phyloP scores from a whole-genome alignment of 2,888 invertebrate species.

The Xestia c-nigrum region DNA sequence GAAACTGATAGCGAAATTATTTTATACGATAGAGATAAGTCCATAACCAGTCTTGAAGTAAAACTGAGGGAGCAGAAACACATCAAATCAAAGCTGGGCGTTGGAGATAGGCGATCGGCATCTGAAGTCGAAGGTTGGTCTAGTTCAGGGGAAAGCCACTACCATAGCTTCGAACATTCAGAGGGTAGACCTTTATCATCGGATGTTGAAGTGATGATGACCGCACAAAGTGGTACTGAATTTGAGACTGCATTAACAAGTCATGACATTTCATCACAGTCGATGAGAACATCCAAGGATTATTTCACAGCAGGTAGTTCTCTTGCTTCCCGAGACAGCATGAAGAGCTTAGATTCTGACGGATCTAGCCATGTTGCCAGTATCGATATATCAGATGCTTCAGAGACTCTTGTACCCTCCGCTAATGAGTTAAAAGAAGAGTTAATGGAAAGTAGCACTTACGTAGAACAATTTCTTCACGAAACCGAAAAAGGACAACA shows the following conservation, averaged over 20 bases:
- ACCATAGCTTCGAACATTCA: conserved; percentile 96
- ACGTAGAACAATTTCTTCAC: conserved; percentile 89
- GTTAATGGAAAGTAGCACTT: conserved; percentile 92
- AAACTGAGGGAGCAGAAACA: conserved; percentile 86
- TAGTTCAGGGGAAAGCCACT: conserved; percentile 97
- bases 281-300: conserved; percentile 94
- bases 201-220: conserved; percentile 95
- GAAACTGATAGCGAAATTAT: conserved; percentile 88
- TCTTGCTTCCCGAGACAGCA: conserved; percentile 96
- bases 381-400: conserved; percentile 97
- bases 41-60: conserved; percentile 87
- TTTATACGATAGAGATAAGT: conserved; percentile 85
- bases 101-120: conserved; percentile 93
- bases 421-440: conserved; percentile 95
- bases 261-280: conserved; percentile 93
- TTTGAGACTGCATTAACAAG: conserved; percentile 96
- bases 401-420: conserved; percentile 98
- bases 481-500: conserved; percentile 80
- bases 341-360: conserved; percentile 97
- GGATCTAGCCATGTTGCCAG: conserved; percentile 97
- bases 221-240: conserved; percentile 94
- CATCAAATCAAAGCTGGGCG: conserved; percentile 86
- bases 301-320: conserved; percentile 96
- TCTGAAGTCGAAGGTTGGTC: conserved; percentile 95
- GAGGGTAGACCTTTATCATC: conserved; percentile 96